Evolutionary conservation across 2,888 invertebrate species (phyloP), one percentile per base, ranked within the genome.

Genomic region (Gastracanthus pulcherrimus): DNA sequence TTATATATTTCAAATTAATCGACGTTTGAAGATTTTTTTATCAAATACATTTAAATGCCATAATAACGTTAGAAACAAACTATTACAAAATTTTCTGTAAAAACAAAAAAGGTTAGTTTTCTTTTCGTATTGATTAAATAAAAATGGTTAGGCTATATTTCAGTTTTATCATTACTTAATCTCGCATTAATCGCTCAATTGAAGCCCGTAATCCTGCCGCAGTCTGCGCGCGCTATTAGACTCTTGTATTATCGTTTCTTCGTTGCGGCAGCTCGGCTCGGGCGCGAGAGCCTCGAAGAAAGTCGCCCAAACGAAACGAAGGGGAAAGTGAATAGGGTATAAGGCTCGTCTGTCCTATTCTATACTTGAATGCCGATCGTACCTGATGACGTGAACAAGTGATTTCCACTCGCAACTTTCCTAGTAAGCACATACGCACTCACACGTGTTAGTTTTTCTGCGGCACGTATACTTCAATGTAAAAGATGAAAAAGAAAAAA

Each of bases 321-420:
- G 86, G 88, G 86, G 89, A 89, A 88, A 89, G 89, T 88, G 78
- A 86, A 85, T 84, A 86, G 86, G 85, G 83, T 84, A n/a, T n/a
- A 84, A 79, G 79, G 79, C 84, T 84, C 84, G 84, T 83, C 62
- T 76, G 76, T 77, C 81, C 81, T 77, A 81, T 81, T 62, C 77
- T 36, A 66, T 60, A 51, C 51, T 41, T 38, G 31, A 45, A 64
- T 62, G 41, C 16, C 69, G 55, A 69, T 55, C 64, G 38, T 34
- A 41, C 38, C 34, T 26, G 76, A 81, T 76, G 81, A 81, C 66
- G 71, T 9, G 58, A 81, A 36, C 69, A 36, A 55, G 76, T 71
- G 36, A 66, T 64, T 76, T 76, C 66, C 71, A 71, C 58, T 71
- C 23, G 78, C 72, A 34, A 48, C 72, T 79, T 79, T 74, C 72